Evolutionary conservation across 30 jellyfish, hydroid and myxozoan genomes (phyloP), one percentile per base, ranked within the genome.

Genomic region (Mastigias papua): DNA sequence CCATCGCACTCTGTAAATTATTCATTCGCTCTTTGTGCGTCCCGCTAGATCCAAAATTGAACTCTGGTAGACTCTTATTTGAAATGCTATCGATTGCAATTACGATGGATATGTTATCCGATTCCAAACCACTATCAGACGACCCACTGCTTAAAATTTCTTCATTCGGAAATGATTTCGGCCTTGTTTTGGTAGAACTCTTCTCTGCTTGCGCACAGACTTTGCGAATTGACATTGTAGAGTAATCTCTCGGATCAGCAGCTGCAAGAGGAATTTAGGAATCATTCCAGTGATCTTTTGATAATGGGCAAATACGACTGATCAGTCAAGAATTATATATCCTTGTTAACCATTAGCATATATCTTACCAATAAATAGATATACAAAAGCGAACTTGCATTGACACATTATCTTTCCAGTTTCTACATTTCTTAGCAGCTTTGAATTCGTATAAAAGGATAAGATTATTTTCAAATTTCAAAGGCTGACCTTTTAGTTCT

Each of bases 61-160:
- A 79, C 25, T 61, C 78, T 28, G 91, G 78, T 32, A 48, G 31
- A 51, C 80, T 29, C 48, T 57, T 78, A 25, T n/a, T 37, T 8
- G 74, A 63, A 17, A 8, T 42, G 37, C 51, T 60, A 7, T 51
- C 85, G 28, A 82, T 46, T 3, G 74, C 31, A 0, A 51, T 29
- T n/a, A 50, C 60, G 2, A 75, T 50, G 10, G 91, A 35, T 10
- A 79, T 21, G 23, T 32, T 78, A 0, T 88, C 96, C 31, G 87
- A 35, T 17, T 79, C 91, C 71, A 88, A 66, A 1, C 96, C 96
- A 70, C 96, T 88, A 74, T 88, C 96, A 29, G 96, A 88, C 19
- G 96, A 88, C 16, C 90, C 88, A 17, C 78, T 70, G 84, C 94
- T 85, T 28, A 85, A 69, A 29, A 85, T 61, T 19, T 85, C 94